A percentile compares a stretch with the other conserved stretches of the same genome.
Conservation (phyloP, 1,140 invertebrate genomes). For the Contarinia nasturtii region DNA sequence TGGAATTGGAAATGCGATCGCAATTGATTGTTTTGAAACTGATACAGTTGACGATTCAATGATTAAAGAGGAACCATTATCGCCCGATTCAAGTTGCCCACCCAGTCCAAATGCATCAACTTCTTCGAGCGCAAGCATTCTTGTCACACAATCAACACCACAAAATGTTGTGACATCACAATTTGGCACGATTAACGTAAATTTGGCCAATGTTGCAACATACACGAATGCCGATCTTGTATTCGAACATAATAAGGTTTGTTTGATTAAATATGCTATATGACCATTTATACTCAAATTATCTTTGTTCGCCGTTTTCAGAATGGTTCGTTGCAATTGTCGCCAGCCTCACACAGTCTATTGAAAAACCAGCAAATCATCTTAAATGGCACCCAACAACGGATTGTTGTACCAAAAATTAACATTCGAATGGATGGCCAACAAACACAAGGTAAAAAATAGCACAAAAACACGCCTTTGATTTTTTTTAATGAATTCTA, state of each 20-base stretch:
- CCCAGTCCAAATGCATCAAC: constrained; percentile 28
- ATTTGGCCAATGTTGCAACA: constrained; percentile 28
- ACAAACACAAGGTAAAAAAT: not conserved
- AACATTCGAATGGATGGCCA: constrained; percentile 35
- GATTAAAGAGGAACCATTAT: constrained; percentile 53
- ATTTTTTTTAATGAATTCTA: not conserved
- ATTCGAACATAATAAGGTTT: constrained; percentile 19
- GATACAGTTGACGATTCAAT: constrained; percentile 25
- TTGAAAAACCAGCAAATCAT: constrained; percentile 35
- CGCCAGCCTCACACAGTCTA: constrained; percentile 29
- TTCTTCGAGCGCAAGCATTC: too few species aligned
- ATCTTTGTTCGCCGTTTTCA: constrained; percentile 6
- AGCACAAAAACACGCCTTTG: not conserved
- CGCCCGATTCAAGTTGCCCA: constrained; percentile 43
- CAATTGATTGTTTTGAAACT: too few species aligned
- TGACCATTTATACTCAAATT: too few species aligned
- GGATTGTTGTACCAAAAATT: constrained; percentile 35
- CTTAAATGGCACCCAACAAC: constrained; percentile 22
- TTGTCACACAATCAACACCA: constrained; percentile 4
- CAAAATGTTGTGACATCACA: constrained; percentile 10
- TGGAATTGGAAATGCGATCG: not conserved
- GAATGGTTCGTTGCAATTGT: constrained; percentile 11
- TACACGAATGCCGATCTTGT: constrained; percentile 14
- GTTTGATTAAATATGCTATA: not conserved
- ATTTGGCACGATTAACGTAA: constrained; percentile 20